Conservation (phyloP, 2,888 invertebrate genomes). For the Itoplectis maculator region DNA sequence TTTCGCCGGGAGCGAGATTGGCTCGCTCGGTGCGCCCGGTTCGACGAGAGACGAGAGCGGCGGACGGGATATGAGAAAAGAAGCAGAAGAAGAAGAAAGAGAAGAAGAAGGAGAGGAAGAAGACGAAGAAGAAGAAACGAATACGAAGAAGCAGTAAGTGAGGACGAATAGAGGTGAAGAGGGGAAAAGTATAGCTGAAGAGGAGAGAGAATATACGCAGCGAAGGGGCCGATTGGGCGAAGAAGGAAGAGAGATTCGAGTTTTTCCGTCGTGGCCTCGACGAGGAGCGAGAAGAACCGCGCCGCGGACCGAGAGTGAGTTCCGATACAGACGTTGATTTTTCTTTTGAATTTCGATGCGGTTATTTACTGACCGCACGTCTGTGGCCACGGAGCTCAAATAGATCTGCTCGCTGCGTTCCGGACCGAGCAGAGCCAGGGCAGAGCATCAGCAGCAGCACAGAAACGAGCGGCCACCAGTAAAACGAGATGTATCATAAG, state of each 20-base stretch:
- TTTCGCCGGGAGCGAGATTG: constrained; percentile 45
- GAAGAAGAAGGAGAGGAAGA: not conserved
- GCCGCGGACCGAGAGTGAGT: not conserved
- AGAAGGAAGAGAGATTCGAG: constrained; percentile 43
- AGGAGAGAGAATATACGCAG: constrained; percentile 2
- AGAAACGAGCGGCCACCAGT: not conserved
- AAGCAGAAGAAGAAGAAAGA: not conserved
- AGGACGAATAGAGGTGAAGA: constrained; percentile 30
- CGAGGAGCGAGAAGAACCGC: constrained; percentile 12
- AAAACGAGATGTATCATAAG: constrained; percentile 31
- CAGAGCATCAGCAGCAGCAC: not conserved
- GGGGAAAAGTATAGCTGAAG: not conserved
- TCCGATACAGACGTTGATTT: constrained; percentile 57
- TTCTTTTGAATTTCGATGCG: constrained; percentile 64
- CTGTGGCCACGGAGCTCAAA: constrained; percentile 16
- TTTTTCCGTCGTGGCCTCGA: constrained; percentile 48
- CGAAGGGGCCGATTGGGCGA: constrained; percentile 29
- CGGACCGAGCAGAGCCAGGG: not conserved
- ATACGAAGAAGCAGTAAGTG: constrained; percentile 21
- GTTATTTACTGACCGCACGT: constrained; percentile 55
- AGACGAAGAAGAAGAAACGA: constrained; percentile 3
- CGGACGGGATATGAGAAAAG: not conserved
- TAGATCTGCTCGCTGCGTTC: not conserved
- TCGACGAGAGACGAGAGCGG: constrained; percentile 17
- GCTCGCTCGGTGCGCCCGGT: constrained; percentile 19